Evolutionary conservation across 2,797 vertebrate species (phyloP).

Genomic region (Zalophus californianus): DNA sequence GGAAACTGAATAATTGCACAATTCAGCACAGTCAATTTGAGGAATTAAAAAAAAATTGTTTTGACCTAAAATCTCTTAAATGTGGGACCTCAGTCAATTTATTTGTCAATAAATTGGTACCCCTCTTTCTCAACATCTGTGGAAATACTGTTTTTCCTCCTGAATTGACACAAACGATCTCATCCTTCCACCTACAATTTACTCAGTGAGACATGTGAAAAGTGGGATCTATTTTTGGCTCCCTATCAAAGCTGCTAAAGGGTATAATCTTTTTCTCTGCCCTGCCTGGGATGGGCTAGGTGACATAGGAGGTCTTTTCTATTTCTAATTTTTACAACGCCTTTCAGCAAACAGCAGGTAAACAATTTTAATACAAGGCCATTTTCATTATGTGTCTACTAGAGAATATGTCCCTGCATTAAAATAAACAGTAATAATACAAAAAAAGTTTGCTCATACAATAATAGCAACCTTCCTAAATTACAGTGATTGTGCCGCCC

Average conservation of each 20-base stretch:
- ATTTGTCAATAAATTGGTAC: conserved; percentile 10
- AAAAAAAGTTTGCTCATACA: conserved; percentile 79
- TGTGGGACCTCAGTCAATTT: not conserved
- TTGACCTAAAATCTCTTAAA: conserved; percentile 38
- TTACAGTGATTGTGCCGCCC: conserved; percentile 74
- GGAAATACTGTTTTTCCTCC: conserved; percentile 54
- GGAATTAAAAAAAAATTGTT: not conserved
- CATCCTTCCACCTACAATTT: conserved; percentile 57
- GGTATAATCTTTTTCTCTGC: conserved; percentile 64
- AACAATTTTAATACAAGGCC: conserved; percentile 77
- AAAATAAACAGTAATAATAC: conserved; percentile 80
- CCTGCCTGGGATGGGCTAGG: conserved; percentile 21
- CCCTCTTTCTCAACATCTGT: conserved; percentile 2
- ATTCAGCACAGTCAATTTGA: conserved; percentile 30
- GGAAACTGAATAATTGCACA: not conserved
- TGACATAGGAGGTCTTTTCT: conserved; percentile 65
- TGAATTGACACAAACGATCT: conserved; percentile 43
- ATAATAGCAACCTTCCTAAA: conserved; percentile 78
- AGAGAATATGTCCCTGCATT: conserved; percentile 68
- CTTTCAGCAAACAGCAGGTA: conserved; percentile 76
- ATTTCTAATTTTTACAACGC: conserved; percentile 74
- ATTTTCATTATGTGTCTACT: conserved; percentile 76
- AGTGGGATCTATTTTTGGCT: conserved; percentile 63
- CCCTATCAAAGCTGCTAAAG: conserved; percentile 52
- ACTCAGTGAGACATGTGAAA: not conserved